These are phyloP conservation scores for Sphinx pinastri DNA, from an alignment of 2,888 invertebrate species.

Conservation along the genomic window DNA sequence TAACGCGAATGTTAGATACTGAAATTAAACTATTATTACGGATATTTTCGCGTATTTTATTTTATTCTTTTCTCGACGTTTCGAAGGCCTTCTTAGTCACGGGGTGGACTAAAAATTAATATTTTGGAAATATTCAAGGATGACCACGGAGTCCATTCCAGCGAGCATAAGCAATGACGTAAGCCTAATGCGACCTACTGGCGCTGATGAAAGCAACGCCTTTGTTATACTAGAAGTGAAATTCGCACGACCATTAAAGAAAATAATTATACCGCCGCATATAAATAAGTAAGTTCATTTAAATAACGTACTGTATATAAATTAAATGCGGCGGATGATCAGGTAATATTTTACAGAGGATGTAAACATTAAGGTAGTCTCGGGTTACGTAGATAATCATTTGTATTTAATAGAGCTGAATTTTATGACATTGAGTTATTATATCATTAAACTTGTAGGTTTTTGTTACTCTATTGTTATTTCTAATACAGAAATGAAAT, in stretches of 20 bases:
- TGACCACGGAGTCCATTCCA: constrained; percentile 40
- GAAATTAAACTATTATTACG: too few relatives aligned
- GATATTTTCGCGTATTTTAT: too few relatives aligned
- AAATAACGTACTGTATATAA: not conserved
- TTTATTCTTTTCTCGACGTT: too few relatives aligned
- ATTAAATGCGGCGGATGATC: too few relatives aligned
- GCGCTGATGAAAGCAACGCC: constrained; percentile 58
- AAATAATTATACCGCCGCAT: constrained; percentile 52
- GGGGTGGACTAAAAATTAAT: not conserved
- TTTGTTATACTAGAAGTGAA: constrained; percentile 68
- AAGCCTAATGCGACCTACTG: constrained; percentile 46
- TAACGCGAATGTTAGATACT: too few relatives aligned
- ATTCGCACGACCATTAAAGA: constrained; percentile 56
- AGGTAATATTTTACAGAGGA: too few relatives aligned
- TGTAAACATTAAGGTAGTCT: too few relatives aligned
- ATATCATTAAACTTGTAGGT: not conserved
- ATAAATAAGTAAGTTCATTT: constrained; percentile 55
- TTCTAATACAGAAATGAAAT: constrained; percentile 58
- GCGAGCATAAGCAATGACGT: constrained; percentile 45
- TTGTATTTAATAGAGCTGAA: too few relatives aligned
- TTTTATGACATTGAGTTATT: too few relatives aligned
- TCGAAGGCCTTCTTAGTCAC: too few relatives aligned
- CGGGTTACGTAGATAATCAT: too few relatives aligned
- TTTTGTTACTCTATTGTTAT: not conserved
- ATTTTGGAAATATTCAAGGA: constrained; percentile 35